Percentiles rank a stretch among this genome's conserved stretches.
Conservation (phyloP, 2,113 vertebrate species). For the Lasiurus borealis region DNA sequence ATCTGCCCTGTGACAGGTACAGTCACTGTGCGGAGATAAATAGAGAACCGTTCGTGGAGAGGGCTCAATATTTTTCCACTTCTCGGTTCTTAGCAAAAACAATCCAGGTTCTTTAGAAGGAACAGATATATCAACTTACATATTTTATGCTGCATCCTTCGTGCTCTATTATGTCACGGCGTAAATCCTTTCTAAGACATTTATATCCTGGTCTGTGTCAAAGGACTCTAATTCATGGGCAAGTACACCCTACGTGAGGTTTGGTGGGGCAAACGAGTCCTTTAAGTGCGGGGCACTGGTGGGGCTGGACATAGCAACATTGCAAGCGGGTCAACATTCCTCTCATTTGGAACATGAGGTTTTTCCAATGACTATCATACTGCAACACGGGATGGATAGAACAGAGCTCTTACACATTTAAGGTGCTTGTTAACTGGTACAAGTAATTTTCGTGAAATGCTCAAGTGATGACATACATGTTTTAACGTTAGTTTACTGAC, state of each 20-base stretch:
- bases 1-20: constrained; percentile 32
- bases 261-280: background rate
- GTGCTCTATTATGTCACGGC: constrained; percentile 29
- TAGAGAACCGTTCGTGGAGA: constrained; percentile 44
- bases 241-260: background rate
- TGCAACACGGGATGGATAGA: background rate
- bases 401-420: constrained; percentile 55
- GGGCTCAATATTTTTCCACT: background rate
- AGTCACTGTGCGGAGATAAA: constrained; percentile 36
- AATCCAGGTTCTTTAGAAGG: constrained; percentile 51
- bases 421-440: background rate
- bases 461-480: background rate
- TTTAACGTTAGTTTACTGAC: background rate
- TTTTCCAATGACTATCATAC: background rate
- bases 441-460: constrained; percentile 47
- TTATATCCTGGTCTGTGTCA: constrained; percentile 55
- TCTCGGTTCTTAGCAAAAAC: constrained; percentile 47
- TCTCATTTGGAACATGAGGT: background rate
- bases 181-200: constrained; percentile 58
- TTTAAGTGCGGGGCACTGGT: constrained; percentile 16
- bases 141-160: constrained; percentile 57
- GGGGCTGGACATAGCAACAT: background rate
- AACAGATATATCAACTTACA: constrained; percentile 53
- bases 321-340: constrained; percentile 1
- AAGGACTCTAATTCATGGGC: constrained; percentile 58